These are phyloP conservation scores for Arremon brunneinucha DNA, from an alignment of 2,797 vertebrate species.

Conservation along the genomic window DNA sequence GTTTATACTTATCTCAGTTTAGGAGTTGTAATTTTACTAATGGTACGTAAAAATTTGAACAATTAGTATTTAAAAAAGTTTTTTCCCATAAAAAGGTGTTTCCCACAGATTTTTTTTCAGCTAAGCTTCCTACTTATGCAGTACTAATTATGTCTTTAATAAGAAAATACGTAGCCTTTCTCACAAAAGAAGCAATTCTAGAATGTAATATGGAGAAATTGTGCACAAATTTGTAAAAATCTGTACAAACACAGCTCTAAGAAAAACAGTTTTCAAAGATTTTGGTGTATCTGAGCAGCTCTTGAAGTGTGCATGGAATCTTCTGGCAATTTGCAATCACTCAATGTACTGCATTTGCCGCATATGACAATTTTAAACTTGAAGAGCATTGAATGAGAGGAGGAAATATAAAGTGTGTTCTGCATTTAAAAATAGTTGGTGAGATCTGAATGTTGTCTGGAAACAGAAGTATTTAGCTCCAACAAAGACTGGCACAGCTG, in stretches of 20 bases:
- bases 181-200: background rate
- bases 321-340: background rate
- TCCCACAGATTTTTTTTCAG: background rate
- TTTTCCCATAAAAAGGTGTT: background rate
- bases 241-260: background rate
- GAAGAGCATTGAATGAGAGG: background rate
- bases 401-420: background rate
- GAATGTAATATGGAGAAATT: background rate
- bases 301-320: background rate
- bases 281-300: background rate
- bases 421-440: background rate
- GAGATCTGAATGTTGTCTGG: background rate
- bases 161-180: background rate
- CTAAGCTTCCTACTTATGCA: background rate
- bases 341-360: background rate
- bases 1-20: background rate
- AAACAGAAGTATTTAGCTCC: background rate
- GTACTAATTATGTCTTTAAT: background rate
- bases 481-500: accelerated
- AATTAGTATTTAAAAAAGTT: background rate
- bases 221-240: background rate
- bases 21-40: background rate
- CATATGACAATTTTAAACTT: background rate
- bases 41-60: background rate
- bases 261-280: background rate